A percentile compares a stretch with the other conserved stretches of the same genome.
phyloP scores from a whole-genome alignment of 2,888 invertebrate species.

The Phyllotreta cruciferae region DNA sequence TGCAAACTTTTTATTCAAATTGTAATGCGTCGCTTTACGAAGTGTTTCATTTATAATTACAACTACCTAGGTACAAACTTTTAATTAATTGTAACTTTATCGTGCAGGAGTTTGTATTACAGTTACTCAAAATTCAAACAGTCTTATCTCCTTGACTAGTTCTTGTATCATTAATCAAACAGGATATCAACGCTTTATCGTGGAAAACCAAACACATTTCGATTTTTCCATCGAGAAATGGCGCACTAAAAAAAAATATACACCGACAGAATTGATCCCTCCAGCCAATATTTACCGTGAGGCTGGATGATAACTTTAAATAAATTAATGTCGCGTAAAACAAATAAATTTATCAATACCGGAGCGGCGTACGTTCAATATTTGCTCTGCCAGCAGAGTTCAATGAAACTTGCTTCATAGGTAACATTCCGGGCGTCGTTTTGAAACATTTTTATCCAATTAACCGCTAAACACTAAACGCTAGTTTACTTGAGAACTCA shows the following conservation, averaged over 20 bases:
- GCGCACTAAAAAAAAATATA: not conserved
- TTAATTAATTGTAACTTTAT: no score
- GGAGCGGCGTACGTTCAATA: constrained; percentile 26
- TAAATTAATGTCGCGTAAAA: constrained; percentile 29
- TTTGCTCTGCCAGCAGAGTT: constrained; percentile 30
- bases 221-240: not conserved
- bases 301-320: constrained; percentile 20
- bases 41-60: no score
- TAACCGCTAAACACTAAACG: not conserved
- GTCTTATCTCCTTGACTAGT: no score
- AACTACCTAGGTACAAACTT: no score
- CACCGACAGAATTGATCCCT: constrained; percentile 6
- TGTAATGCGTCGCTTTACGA: no score
- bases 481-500: constrained; percentile 9
- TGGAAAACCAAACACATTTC: not conserved
- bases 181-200: no score
- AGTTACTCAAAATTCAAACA: no score
- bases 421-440: constrained; percentile 20
- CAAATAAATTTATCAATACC: constrained; percentile 26
- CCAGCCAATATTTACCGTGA: constrained; percentile 20
- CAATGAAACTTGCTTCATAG: constrained; percentile 31
- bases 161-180: no score
- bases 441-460: not conserved
- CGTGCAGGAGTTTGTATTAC: no score
- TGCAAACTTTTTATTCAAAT: no score